Evolutionary conservation across 2,797 vertebrate species (phyloP), one percentile per base, ranked within the genome.

Genomic region (Enteromius fasciolatus): DNA sequence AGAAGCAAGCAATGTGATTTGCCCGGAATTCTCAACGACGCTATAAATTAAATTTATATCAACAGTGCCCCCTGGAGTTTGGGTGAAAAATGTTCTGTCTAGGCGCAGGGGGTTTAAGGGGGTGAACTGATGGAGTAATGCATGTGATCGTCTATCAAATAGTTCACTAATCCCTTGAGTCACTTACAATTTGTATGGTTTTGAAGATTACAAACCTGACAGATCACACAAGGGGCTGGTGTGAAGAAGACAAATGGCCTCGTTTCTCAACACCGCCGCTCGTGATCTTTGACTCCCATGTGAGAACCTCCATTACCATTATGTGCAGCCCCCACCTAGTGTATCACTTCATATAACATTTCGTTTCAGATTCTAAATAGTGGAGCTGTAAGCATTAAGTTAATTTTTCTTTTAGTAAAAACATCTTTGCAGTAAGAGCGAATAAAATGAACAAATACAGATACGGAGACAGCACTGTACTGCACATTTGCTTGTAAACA

Each of bases 11-110:
- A n/a, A 68, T 7, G 7, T 61, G 25, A 54, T 44, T 46, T n/a
- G 33, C 28, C 10, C 39, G 25, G 18, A 46, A 39, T 68, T 28
- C 23, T 44, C 28, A 36, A 46, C n/a, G 23, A 39, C 39, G 9
- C 39, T 33, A 18, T 28, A 14, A 20, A 50, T 7, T 25, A 15
- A 69, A 68, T 63, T 80, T 78, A 63, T 33, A 52, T 31, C 88
- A 88, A 86, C 76, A 89, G 83, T 82, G 89, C 86, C 86, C 85
- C 79, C 88, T 86, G 69, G 82, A 82, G 90, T 83, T 78, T 44
- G 61, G n/a, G 82, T 31, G 14, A 66, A n/a, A 54, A 41, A 82
- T 50, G 3, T 6, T 61, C 46, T 20, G 11, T 28, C 36, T 50
- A 5, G 11, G 18, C 9, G 46, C 3, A 66, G 7, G 31, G n/a